Percentiles rank a stretch among this genome's conserved stretches.
These are phyloP conservation scores for Bolinopsis microptera DNA, from an alignment of 37 sponge, comb jelly and placozoan genomes.

Conservation along the genomic window DNA sequence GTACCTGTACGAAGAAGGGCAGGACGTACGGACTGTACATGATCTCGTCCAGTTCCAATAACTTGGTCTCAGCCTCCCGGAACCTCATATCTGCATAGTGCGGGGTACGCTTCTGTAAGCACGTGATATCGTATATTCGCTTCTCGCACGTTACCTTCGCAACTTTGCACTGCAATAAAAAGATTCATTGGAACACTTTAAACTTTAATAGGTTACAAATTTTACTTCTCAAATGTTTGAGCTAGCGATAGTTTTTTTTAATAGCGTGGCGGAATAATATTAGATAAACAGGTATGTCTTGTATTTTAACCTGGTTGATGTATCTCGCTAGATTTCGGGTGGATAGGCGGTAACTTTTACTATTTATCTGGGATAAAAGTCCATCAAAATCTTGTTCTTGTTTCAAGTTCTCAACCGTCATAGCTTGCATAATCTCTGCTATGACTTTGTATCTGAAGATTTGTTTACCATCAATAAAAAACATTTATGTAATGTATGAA, in stretches of 20 bases:
- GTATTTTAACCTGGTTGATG: constrained; percentile 51
- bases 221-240: no score
- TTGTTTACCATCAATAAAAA: no score
- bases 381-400: constrained; percentile 53
- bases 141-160: constrained; percentile 58
- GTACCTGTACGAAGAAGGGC: constrained; percentile 63
- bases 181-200: no score
- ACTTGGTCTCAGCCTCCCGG: background rate
- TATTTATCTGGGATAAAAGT: constrained; percentile 29
- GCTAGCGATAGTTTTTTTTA: no score
- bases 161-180: constrained; percentile 46
- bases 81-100: constrained; percentile 27
- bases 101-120: background rate
- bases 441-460: constrained; percentile 65
- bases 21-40: constrained; percentile 43
- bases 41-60: constrained; percentile 37
- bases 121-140: constrained; percentile 38
- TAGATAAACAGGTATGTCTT: no score
- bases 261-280: no score
- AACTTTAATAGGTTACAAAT: no score
- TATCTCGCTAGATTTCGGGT: constrained; percentile 35
- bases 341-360: constrained; percentile 54
- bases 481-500: no score
- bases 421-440: constrained; percentile 58
- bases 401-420: constrained; percentile 46